A percentile compares a stretch with the other conserved stretches of the same genome.
Evolutionary conservation across 2,888 invertebrate species (phyloP).

Genomic region (Aleiodes alternator): DNA sequence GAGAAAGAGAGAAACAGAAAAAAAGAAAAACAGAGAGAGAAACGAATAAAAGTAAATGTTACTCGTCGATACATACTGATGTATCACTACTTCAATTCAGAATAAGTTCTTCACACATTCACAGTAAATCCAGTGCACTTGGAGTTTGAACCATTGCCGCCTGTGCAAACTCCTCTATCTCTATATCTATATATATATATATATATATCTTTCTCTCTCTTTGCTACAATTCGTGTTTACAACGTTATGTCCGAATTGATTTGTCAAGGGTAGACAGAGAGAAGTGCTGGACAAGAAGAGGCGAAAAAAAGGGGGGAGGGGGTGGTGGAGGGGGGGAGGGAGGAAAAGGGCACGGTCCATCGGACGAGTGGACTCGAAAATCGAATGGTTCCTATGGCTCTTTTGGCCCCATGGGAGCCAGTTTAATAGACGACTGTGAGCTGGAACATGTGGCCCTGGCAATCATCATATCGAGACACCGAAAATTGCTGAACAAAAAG

Average conservation of each 20-base stretch:
- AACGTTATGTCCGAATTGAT: conserved; percentile 73
- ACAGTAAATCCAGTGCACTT: conserved; percentile 18
- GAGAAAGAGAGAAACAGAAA: too few species aligned
- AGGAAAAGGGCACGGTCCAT: conserved; percentile 52
- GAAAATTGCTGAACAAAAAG: conserved; percentile 17
- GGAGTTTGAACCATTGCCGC: conserved; percentile 41
- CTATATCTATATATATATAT: too few species aligned
- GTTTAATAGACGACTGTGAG: conserved; percentile 62
- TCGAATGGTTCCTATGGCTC: conserved; percentile 54
- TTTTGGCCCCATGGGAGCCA: conserved; percentile 50
- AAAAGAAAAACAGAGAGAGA: neutral
- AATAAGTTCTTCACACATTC: conserved; percentile 36
- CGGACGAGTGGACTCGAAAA: conserved; percentile 65
- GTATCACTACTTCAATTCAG: conserved; percentile 28
- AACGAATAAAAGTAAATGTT: neutral
- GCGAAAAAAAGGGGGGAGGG: conserved; percentile 3
- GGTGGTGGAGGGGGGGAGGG: conserved; percentile 31
- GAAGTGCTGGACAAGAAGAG: conserved; percentile 37
- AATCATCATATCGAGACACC: conserved; percentile 66
- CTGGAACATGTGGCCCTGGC: conserved; percentile 68
- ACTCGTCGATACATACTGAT: neutral
- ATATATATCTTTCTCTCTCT: conserved; percentile 51
- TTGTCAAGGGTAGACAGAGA: conserved; percentile 64
- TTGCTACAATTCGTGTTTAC: conserved; percentile 66
- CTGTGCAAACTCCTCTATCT: conserved; percentile 58